Conservation (phyloP, 1,140 invertebrate genomes). For the Chionoecetes opilio region DNA sequence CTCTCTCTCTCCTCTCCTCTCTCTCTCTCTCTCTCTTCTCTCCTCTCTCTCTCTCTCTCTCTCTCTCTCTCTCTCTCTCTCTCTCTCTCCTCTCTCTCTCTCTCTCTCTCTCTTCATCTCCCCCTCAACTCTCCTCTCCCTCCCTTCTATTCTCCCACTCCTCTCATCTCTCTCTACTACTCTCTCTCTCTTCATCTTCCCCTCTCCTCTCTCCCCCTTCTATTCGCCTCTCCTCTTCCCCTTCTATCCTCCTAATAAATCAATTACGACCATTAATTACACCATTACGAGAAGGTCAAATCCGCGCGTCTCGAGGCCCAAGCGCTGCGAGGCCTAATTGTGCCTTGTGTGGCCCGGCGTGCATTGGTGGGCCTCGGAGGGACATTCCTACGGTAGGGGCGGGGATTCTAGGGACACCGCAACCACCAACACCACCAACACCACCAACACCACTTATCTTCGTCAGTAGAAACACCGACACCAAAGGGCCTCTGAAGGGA, state of each 20-base stretch:
- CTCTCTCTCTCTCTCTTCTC: background rate
- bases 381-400: background rate
- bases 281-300: conserved; percentile 44
- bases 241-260: conserved; percentile 43
- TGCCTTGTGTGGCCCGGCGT: background rate
- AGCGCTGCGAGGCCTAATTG: background rate
- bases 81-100: background rate
- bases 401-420: background rate
- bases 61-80: background rate
- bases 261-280: conserved; percentile 59
- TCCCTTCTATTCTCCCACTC: background rate
- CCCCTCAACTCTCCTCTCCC: background rate
- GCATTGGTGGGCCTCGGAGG: background rate
- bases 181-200: background rate
- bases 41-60: background rate
- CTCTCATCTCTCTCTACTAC: background rate
- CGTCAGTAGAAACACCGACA: too few relatives aligned
- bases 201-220: background rate
- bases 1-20: background rate
- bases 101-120: background rate
- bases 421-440: too few relatives aligned
- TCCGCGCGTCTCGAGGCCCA: conserved; percentile 34
- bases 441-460: too few relatives aligned
- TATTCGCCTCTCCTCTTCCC: too few relatives aligned
- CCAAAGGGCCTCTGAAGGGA: background rate